Evolutionary conservation across 1,140 invertebrate genomes (phyloP).

Genomic region (Diachasmimorpha longicaudata): DNA sequence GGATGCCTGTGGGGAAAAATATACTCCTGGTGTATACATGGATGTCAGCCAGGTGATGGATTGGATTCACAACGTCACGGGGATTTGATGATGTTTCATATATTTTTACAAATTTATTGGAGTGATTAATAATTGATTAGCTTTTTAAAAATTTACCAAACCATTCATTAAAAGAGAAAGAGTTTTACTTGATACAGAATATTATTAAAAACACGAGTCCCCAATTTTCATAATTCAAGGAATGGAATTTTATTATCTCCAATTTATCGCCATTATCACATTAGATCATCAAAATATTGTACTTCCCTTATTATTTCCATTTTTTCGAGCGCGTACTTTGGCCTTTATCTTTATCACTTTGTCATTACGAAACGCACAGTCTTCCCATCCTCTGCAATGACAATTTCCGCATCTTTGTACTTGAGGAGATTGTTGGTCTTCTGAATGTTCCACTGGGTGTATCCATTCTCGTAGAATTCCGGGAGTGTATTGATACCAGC

Average conservation of each 20-base stretch:
- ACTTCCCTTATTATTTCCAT: too few species aligned
- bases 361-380: not conserved
- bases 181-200: too few species aligned
- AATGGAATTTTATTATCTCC: too few species aligned
- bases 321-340: too few species aligned
- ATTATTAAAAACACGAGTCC: too few species aligned
- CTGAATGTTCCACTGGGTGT: slow-evolving; percentile 29
- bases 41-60: slow-evolving; percentile 53
- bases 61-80: slow-evolving; percentile 48
- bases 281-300: too few species aligned
- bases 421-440: slow-evolving; percentile 35
- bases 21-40: slow-evolving; percentile 70
- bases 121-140: not conserved
- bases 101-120: not conserved
- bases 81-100: not conserved
- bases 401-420: slow-evolving; percentile 41
- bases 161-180: too few species aligned
- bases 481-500: slow-evolving; percentile 43
- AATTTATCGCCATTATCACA: too few species aligned
- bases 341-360: not conserved
- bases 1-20: slow-evolving; percentile 63
- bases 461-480: slow-evolving; percentile 44
- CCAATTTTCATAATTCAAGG: too few species aligned
- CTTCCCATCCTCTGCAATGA: slow-evolving; percentile 2
- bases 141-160: too few species aligned